Base-by-base conservation (phyloP, 2,113 vertebrate species). In the Trichechus manatus region DNA sequence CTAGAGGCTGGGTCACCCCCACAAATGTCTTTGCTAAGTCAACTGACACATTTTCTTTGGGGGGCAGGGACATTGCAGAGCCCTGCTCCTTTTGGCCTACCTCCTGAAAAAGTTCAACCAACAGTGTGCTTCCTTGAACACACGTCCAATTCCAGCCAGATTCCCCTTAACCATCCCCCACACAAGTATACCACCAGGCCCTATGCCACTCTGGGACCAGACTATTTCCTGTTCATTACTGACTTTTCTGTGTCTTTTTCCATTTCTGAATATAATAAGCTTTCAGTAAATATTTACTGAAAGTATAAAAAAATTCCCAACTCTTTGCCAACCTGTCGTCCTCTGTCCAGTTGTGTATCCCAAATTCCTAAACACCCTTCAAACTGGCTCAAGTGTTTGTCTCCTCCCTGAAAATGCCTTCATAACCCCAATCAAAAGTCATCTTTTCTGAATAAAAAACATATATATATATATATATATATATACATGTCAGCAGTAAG, bases 271-370 rank as follows among this genome's bases (percentile, higher is more conserved):
- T 53, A 88, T n/a, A 85, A 50, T 74, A 93, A 79, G 50, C 33
- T 93, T 68, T 88, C 89, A 75, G 47, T 79, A 95, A 95, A 92
- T 90, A 93, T 82, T 92, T 85, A 88, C 64, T 61, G 10, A 87
- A 70, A 59, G 39, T 50, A 74, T 83, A 88, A 92, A 91, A 87
- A 78, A 80, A 96, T 83, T 33, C 53, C 66, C 81, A 66, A 6
- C 39, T 93, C 75, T 70, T 66, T 53, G 68, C 25, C 63, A 74
- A 29, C 56, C 59, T 85, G 42, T 23, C 94, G 1, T 47, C 42
- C 56, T 91, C 68, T 94, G 56, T 6, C 20, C 59, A 85, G 61
- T 0, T 9, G 0, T 61, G 25, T 9, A 42, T 77, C 80, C 75
- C 33, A 95, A 59, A 75, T 93, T 87, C n/a, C 2, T 50, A 89